These are phyloP conservation scores for zebrafish (Danio rerio) DNA, from an alignment of 2,113 vertebrate genomes.

Conservation along the genomic window DNA sequence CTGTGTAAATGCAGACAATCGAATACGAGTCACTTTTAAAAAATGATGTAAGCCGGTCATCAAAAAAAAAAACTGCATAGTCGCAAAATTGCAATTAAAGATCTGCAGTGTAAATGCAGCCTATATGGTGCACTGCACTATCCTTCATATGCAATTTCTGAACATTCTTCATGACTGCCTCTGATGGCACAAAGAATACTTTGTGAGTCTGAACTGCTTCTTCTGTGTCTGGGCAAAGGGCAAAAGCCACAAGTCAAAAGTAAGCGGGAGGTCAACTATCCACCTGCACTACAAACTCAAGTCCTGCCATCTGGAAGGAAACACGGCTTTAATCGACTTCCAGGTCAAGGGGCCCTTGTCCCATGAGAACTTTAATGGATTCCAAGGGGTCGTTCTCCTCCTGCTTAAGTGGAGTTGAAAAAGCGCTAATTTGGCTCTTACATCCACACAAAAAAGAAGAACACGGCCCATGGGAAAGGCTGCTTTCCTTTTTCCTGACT, in stretches of 20 bases:
- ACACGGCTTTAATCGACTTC: slow-evolving; percentile 32
- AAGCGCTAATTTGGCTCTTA: slow-evolving; percentile 30
- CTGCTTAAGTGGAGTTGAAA: slow-evolving; percentile 8
- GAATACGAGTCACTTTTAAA: too few species aligned
- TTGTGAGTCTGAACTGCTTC: slow-evolving; percentile 3
- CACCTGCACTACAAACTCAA: slow-evolving; percentile 41
- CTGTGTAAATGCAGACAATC: too few species aligned
- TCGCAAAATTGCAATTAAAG: too few species aligned
- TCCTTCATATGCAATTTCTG: too few species aligned
- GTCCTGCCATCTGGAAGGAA: slow-evolving; percentile 49
- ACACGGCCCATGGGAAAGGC: neutral
- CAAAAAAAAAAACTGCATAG: too few species aligned
- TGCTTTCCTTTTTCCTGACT: slow-evolving; percentile 25
- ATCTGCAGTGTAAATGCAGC: too few species aligned
- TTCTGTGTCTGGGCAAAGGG: slow-evolving; percentile 17
- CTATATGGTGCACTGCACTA: too few species aligned
- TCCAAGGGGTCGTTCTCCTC: neutral
- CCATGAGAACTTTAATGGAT: slow-evolving; percentile 19
- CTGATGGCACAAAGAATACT: slow-evolving; percentile 8
- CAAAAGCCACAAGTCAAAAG: slow-evolving; percentile 29
- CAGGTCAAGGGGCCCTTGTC: slow-evolving; percentile 25
- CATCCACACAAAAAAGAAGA: neutral
- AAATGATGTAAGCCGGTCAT: too few species aligned
- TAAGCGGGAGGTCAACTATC: slow-evolving; percentile 5
- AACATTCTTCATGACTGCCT: too few species aligned